These are phyloP conservation scores for Thalassophryne amazonica DNA, from an alignment of 2,797 vertebrate species.

Conservation along the genomic window DNA sequence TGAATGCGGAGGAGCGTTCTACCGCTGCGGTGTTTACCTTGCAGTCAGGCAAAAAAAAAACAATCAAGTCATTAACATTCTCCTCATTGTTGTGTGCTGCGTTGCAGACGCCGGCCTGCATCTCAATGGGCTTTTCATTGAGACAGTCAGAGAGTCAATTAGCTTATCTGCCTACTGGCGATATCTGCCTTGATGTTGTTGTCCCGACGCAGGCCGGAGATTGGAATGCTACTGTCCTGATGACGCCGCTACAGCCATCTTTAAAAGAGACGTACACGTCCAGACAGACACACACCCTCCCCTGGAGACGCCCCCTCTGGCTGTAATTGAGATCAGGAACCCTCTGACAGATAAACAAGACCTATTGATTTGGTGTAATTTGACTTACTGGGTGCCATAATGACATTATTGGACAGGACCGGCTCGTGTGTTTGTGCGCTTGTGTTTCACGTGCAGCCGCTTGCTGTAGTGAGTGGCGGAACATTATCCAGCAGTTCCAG, in stretches of 20 bases:
- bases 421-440: slow-evolving; percentile 23
- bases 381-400: slow-evolving; percentile 61
- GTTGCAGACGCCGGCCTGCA: slow-evolving; percentile 44
- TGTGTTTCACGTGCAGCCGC: background rate
- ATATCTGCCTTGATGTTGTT: slow-evolving; percentile 43
- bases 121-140: slow-evolving; percentile 62
- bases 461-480: slow-evolving; percentile 38
- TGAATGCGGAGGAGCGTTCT: slow-evolving; percentile 36
- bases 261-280: slow-evolving; percentile 3
- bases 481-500: slow-evolving; percentile 44
- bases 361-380: slow-evolving; percentile 73
- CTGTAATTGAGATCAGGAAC: slow-evolving; percentile 55
- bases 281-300: background rate
- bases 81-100: slow-evolving; percentile 51
- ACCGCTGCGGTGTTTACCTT: slow-evolving; percentile 56
- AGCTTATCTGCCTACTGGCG: slow-evolving; percentile 52
- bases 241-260: slow-evolving; percentile 12
- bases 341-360: slow-evolving; percentile 67
- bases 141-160: slow-evolving; percentile 58
- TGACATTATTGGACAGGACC: slow-evolving; percentile 57
- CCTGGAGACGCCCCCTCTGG: slow-evolving; percentile 31
- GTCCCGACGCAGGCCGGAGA: slow-evolving; percentile 1
- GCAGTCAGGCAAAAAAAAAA: slow-evolving; percentile 40
- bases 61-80: slow-evolving; percentile 64
- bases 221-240: background rate